Percentiles rank a stretch among this genome's conserved stretches.
phyloP scores from a whole-genome alignment of 2,113 vertebrate genomes.

The Regulus satrapa region DNA sequence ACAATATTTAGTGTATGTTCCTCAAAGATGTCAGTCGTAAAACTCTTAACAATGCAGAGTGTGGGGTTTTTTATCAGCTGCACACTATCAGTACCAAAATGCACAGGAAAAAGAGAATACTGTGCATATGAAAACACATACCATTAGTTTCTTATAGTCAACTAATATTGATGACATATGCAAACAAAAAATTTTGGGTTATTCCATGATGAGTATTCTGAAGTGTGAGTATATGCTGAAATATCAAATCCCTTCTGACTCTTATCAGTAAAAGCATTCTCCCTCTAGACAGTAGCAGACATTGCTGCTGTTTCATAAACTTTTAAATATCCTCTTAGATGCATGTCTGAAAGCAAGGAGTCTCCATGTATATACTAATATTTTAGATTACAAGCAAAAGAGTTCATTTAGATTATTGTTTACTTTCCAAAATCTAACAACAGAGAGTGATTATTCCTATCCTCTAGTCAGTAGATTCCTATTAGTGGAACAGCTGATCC shows the following conservation, averaged over 20 bases:
- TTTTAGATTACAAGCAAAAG: neutral
- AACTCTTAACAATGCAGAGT: slow-evolving; percentile 9
- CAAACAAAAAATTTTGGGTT: neutral
- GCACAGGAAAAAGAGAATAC: neutral
- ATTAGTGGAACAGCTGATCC: neutral
- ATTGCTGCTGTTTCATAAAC: neutral
- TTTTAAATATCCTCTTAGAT: neutral
- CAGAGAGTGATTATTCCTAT: neutral
- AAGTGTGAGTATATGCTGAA: neutral
- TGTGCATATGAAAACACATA: neutral
- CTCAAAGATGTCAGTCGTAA: slow-evolving; percentile 37
- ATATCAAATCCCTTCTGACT: neutral
- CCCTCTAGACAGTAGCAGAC: neutral
- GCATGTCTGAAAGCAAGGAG: neutral
- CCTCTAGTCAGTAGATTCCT: neutral
- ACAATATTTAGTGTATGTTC: slow-evolving; percentile 61
- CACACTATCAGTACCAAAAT: neutral
- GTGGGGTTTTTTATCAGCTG: slow-evolving; percentile 20
- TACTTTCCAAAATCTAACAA: neutral
- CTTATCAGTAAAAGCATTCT: neutral
- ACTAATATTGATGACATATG: neutral
- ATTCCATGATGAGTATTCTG: neutral
- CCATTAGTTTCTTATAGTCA: neutral
- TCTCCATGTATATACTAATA: neutral
- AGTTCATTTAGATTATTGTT: neutral